Conservation (phyloP, 2,888 invertebrate species). For the Alcis repandata region DNA sequence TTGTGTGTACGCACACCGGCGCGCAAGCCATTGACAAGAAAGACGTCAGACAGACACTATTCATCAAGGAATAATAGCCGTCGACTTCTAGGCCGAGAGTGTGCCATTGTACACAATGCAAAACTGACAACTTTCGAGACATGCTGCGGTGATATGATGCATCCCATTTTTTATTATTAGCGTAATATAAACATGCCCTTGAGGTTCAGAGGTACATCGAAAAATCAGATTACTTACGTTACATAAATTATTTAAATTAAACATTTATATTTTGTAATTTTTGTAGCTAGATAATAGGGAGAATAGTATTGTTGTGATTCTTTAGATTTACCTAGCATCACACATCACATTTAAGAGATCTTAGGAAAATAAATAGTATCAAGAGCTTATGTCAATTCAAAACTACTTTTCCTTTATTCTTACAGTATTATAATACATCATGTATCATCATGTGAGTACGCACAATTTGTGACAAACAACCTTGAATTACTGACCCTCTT, state of each 20-base stretch:
- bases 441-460: neutral
- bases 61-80: conserved; percentile 7
- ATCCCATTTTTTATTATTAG: too few species aligned
- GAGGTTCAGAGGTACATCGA: too few species aligned
- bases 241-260: too few species aligned
- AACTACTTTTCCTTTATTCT: neutral
- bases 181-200: too few species aligned
- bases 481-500: conserved; percentile 24
- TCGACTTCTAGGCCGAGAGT: neutral
- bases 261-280: too few species aligned
- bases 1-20: neutral
- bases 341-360: too few species aligned
- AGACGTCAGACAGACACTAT: conserved; percentile 15
- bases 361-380: neutral
- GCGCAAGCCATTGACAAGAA: neutral
- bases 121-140: neutral
- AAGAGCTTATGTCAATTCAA: neutral
- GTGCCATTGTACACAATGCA: neutral
- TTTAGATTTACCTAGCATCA: too few species aligned
- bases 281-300: too few species aligned
- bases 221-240: too few species aligned
- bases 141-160: too few species aligned
- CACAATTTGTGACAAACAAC: neutral
- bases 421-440: neutral
- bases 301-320: too few species aligned